These are phyloP conservation scores for Microctonus aethiopoides DNA, from an alignment of 2,888 invertebrate genomes.

Conservation along the genomic window DNA sequence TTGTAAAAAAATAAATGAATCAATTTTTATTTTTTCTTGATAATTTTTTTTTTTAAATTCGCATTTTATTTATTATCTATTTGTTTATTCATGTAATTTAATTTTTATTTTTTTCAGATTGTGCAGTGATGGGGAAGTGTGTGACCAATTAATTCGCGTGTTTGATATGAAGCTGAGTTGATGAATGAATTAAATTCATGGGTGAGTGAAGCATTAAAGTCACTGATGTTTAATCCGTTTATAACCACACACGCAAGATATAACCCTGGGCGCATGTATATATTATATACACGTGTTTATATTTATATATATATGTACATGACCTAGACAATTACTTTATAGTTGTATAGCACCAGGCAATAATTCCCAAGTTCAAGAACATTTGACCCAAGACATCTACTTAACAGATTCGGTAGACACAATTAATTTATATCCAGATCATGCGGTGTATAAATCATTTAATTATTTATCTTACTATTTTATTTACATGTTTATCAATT, in stretches of 20 bases:
- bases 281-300: no score
- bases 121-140: background rate
- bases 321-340: conserved; percentile 3
- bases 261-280: background rate
- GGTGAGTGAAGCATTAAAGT: conserved; percentile 3
- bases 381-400: conserved; percentile 7
- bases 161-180: background rate
- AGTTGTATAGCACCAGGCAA: background rate
- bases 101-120: background rate
- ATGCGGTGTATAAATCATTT: no score
- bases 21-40: no score
- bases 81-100: background rate
- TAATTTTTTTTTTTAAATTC: background rate
- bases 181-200: background rate
- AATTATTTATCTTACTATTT: background rate
- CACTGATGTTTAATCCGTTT: conserved; percentile 12
- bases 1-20: no score
- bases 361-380: conserved; percentile 25
- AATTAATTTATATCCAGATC: no score
- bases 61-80: background rate
- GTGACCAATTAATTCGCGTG: background rate
- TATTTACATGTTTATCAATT: background rate
- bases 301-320: background rate
- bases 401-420: no score
- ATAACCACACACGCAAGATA: conserved; percentile 3